Evolutionary conservation across 2,113 vertebrate species (phyloP).

Genomic region (Recurvirostra avosetta): DNA sequence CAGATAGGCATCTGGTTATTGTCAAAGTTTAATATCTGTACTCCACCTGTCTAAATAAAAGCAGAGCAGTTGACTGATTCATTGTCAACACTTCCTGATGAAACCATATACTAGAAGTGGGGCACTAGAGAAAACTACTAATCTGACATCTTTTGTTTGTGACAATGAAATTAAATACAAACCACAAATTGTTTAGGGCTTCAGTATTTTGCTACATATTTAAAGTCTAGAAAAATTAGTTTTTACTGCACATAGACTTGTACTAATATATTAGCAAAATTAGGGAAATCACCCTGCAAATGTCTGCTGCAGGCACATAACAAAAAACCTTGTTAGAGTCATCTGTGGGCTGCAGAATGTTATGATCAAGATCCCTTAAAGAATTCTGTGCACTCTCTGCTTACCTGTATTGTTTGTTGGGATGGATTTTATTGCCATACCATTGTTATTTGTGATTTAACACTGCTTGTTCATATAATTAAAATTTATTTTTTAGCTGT

Average conservation of each 20-base stretch:
- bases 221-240: background rate
- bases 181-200: background rate
- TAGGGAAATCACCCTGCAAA: background rate
- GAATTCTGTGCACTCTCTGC: background rate
- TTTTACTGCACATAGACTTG: background rate
- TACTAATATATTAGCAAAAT: background rate
- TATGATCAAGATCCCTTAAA: background rate
- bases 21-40: conserved; percentile 16
- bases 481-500: background rate
- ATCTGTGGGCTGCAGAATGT: background rate
- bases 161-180: background rate
- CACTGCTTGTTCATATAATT: background rate
- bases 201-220: background rate
- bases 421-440: background rate
- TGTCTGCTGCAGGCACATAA: background rate
- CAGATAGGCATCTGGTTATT: background rate
- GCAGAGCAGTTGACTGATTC: conserved; percentile 12
- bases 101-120: background rate
- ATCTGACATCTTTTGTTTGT: background rate
- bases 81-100: conserved; percentile 22
- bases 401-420: background rate
- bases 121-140: background rate
- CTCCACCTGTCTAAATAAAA: conserved; percentile 21
- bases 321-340: background rate
- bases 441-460: background rate